These are phyloP conservation scores for Danio jaintianensis DNA, from an alignment of 2,797 vertebrate genomes.

Conservation along the genomic window DNA sequence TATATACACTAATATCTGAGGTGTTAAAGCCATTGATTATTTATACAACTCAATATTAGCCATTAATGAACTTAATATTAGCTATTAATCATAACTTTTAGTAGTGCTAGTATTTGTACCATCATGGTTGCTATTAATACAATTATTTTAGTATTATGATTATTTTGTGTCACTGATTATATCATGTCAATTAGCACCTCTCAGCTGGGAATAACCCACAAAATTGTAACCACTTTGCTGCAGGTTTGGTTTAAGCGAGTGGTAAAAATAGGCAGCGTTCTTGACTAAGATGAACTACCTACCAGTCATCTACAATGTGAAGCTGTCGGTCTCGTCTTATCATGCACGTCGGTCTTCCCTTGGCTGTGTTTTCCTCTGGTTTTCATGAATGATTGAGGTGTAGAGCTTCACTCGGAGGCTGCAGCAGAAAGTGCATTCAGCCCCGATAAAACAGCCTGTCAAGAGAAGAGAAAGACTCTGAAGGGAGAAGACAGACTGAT, in stretches of 20 bases:
- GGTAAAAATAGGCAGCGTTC: background rate
- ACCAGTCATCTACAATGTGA: background rate
- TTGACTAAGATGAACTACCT: constrained; percentile 23
- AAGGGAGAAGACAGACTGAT: constrained; percentile 28
- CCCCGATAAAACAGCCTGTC: constrained; percentile 36
- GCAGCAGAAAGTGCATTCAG: constrained; percentile 20
- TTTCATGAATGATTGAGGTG: constrained; percentile 41
- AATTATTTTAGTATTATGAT: no score
- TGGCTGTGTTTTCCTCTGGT: background rate
- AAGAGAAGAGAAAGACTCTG: constrained; percentile 10
- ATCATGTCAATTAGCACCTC: background rate
- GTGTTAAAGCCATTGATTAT: no score
- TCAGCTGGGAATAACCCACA: background rate
- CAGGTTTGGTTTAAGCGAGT: background rate
- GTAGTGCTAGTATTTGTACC: no score
- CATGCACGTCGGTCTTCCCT: background rate
- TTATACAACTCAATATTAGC: no score
- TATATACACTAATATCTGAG: no score
- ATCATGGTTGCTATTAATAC: no score
- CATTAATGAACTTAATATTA: no score
- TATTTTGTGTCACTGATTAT: background rate
- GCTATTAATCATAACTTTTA: no score
- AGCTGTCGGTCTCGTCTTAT: background rate
- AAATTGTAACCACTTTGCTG: background rate
- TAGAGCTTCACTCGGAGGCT: constrained; percentile 22